Conservation (phyloP, 2,113 vertebrate genomes). For the Nanorana parkeri region DNA sequence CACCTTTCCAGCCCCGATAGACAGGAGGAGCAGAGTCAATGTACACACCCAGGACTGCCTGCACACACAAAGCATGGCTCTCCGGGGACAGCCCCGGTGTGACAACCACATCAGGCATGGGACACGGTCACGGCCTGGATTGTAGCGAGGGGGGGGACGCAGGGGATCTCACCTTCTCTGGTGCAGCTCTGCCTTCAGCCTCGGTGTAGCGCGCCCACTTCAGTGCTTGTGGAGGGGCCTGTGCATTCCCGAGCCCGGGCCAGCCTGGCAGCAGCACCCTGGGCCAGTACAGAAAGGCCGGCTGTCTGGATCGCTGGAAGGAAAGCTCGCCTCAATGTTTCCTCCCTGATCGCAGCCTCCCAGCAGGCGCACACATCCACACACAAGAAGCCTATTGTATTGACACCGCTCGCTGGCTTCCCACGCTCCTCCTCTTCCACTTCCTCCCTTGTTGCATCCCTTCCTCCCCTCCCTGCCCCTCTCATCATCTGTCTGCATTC, state of each 20-base stretch:
- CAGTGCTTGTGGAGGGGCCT: background rate
- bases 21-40: background rate
- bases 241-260: background rate
- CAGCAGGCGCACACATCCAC: slow-evolving; percentile 49
- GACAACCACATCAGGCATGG: too few relatives aligned
- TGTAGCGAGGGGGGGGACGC: too few relatives aligned
- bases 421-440: slow-evolving; percentile 43
- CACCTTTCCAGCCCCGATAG: background rate
- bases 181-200: background rate
- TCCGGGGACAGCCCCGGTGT: background rate
- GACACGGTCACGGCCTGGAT: too few relatives aligned
- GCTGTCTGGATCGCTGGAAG: background rate
- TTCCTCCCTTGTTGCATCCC: slow-evolving; percentile 31
- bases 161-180: slow-evolving; percentile 5
- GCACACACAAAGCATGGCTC: background rate
- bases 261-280: background rate
- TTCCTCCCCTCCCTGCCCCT: slow-evolving; percentile 35
- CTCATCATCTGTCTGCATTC: background rate
- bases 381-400: slow-evolving; percentile 57
- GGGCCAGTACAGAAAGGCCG: background rate
- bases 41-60: background rate
- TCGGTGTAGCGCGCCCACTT: background rate
- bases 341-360: slow-evolving; percentile 9
- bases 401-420: slow-evolving; percentile 51
- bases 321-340: background rate